Conservation (phyloP, 2,113 vertebrate species). For the Lota lota region DNA sequence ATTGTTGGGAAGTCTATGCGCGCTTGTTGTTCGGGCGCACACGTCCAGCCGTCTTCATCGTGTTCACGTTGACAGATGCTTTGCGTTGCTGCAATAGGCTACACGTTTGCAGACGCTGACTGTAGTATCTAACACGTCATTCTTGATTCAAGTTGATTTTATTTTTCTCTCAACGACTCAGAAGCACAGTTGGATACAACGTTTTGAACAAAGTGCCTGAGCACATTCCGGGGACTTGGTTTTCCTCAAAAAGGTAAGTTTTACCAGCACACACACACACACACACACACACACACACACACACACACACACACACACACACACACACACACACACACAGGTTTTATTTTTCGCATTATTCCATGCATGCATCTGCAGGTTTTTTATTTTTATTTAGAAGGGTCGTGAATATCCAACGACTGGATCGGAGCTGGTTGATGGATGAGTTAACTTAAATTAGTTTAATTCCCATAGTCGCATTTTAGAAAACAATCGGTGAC, state of each 20-base stretch:
- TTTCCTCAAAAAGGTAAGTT: slow-evolving; percentile 41
- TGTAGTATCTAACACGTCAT: too few species aligned
- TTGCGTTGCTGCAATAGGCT: not conserved
- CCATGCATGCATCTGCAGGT: too few species aligned
- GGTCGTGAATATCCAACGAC: too few species aligned
- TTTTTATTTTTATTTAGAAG: too few species aligned
- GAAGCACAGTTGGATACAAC: slow-evolving; percentile 36
- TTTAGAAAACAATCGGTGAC: too few species aligned
- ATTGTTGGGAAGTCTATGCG: slow-evolving; percentile 28
- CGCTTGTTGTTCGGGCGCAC: not conserved
- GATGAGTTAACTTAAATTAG: too few species aligned
- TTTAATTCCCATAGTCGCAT: too few species aligned
- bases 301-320: not conserved
- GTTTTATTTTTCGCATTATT: too few species aligned
- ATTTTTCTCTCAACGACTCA: not conserved
- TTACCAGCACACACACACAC: not conserved
- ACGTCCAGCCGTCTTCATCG: not conserved
- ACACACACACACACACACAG: not conserved
- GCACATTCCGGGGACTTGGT: slow-evolving; percentile 22
- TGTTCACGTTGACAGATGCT: slow-evolving; percentile 6
- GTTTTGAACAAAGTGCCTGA: slow-evolving; percentile 7
- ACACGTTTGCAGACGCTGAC: too few species aligned
- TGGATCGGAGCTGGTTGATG: too few species aligned
- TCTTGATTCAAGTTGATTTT: not conserved
- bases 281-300: not conserved